Conservation (phyloP, 2,888 invertebrate genomes). For the Dasypolia templi region DNA sequence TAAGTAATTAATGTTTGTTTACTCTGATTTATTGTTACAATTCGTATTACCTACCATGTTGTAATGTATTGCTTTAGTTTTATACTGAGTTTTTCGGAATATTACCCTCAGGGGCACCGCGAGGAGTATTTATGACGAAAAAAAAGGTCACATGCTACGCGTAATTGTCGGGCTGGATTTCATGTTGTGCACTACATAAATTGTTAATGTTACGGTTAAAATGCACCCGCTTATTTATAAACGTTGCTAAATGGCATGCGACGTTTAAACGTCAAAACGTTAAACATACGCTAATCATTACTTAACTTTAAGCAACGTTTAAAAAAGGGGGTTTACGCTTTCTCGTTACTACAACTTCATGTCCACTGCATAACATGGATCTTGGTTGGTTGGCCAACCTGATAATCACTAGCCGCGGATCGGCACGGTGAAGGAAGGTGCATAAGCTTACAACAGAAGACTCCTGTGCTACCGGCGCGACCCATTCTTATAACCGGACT, state of each 20-base stretch:
- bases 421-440: not conserved
- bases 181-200: constrained; percentile 30
- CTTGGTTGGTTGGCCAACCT: too few species aligned
- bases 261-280: not conserved
- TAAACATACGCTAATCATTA: too few species aligned
- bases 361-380: not conserved
- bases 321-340: too few species aligned
- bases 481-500: not conserved
- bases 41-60: constrained; percentile 29
- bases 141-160: constrained; percentile 20
- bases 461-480: not conserved
- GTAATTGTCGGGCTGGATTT: constrained; percentile 18
- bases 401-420: not conserved
- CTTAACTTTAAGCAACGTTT: too few species aligned
- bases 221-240: not conserved
- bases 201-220: constrained; percentile 27
- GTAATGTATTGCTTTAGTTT: constrained; percentile 55
- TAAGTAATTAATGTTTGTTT: constrained; percentile 57
- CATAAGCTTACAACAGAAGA: too few species aligned
- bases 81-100: constrained; percentile 29
- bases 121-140: constrained; percentile 47
- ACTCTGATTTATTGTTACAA: constrained; percentile 57
- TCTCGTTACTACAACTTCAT: not conserved
- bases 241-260: not conserved
- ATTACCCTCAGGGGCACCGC: constrained; percentile 15